Evolutionary conservation across 2,113 vertebrate species (phyloP).

Genomic region (Cyprinodon brontotheroides): DNA sequence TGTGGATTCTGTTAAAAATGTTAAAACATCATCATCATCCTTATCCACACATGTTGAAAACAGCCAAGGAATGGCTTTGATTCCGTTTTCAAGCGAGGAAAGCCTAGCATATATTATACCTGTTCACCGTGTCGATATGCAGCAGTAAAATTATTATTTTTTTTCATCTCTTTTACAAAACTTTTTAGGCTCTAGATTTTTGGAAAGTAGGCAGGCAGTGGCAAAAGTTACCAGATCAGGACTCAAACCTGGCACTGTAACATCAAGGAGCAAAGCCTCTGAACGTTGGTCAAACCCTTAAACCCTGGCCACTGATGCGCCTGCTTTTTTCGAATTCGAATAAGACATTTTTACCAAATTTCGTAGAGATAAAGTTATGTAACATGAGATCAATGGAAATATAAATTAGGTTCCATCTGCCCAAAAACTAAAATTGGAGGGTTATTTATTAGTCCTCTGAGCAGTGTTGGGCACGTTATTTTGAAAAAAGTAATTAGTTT

Average conservation of each 20-base stretch:
- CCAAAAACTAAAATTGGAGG: no score
- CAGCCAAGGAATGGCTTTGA: background rate
- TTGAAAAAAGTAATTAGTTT: background rate
- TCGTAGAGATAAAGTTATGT: background rate
- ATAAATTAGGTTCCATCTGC: background rate
- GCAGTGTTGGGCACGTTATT: background rate
- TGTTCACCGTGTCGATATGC: background rate
- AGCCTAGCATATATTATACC: background rate
- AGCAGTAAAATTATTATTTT: no score
- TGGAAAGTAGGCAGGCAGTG: no score
- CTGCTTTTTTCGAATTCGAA: background rate
- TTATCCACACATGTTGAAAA: background rate
- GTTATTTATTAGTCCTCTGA: background rate
- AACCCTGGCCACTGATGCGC: no score
- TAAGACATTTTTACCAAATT: background rate
- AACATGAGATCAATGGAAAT: background rate
- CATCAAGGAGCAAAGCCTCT: no score
- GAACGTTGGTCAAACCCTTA: no score
- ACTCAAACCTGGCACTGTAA: no score
- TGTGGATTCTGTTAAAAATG: background rate
- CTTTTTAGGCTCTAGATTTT: no score
- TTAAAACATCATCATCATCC: constrained; percentile 5
- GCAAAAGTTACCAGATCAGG: no score
- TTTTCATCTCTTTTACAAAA: no score
- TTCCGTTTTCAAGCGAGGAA: background rate